Base-by-base conservation (phyloP, 23 tunicate species). In the Halocynthia aurantium region DNA sequence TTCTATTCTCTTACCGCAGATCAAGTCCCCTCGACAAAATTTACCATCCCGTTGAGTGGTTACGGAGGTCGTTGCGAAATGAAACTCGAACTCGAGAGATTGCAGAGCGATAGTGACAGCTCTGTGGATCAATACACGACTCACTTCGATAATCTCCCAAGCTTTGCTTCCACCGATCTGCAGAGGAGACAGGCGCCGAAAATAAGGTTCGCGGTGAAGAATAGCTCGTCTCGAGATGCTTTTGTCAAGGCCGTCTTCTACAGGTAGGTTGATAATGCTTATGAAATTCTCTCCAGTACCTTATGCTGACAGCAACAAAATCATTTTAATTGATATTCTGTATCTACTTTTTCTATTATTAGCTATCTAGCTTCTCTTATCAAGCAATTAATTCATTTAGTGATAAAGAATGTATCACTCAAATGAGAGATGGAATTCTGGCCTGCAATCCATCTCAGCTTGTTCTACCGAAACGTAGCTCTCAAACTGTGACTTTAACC, bases 11-110 rank as follows among this genome's bases (percentile, higher is more conserved):
- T 67, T 1, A 15, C 8, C 61, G 20, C 76, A 82, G 95, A 88
- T 31, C 88, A 88, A 55, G 62, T 89, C 10, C 88, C 88, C 6
- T 68, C 96, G 0, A 89, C 96, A 18, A 89, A 89, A 65, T 89
- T 79, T 75, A 84, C 96, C 53, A 89, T 89, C 50, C 96, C 96
- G 22, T 55, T 89, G 73, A 72, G 72, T 69, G 96, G 96, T 10
- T 89, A 89, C 62, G 96, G 96, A 22, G 88, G 96, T 55, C 63
- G 54, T 12, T 57, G 88, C 53, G 63, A 84, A 20, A 50, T 89
- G 5, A 53, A 50, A 8, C 61, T 89, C 19, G 88, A 89, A 19
- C 71, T 84, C 13, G 81, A 80, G 9, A 20, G 6, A 21, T 51
- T 74, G 57, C 63, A 62, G 21, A 74, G 56, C 55, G 78, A 74